Percentiles rank a stretch among this genome's conserved stretches.
Conservation (phyloP, 2,888 invertebrate genomes). For the Rhingia campestris region DNA sequence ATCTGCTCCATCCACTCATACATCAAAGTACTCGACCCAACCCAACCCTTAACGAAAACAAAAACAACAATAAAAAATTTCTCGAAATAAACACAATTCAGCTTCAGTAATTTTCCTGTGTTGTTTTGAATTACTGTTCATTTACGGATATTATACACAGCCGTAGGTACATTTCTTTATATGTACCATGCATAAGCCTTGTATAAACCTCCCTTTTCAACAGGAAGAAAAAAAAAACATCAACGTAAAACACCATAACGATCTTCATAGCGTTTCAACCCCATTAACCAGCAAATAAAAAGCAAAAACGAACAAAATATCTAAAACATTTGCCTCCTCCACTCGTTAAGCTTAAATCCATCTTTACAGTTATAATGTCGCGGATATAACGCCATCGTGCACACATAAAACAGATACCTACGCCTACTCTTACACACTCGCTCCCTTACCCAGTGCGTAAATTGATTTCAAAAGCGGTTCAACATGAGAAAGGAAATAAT, state of each 20-base stretch:
- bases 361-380: slow-evolving; percentile 35
- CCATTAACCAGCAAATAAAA: slow-evolving; percentile 60
- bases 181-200: neutral
- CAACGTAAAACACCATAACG: slow-evolving; percentile 52
- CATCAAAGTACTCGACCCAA: too few species aligned
- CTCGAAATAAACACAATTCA: slow-evolving; percentile 36
- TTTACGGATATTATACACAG: slow-evolving; percentile 21
- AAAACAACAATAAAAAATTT: neutral
- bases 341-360: slow-evolving; percentile 47
- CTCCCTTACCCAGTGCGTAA: slow-evolving; percentile 16
- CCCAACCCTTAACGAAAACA: too few species aligned
- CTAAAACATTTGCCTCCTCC: slow-evolving; percentile 1
- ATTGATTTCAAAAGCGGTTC: slow-evolving; percentile 46
- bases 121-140: slow-evolving; percentile 39
- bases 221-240: slow-evolving; percentile 20
- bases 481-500: neutral
- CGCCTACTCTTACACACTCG: neutral
- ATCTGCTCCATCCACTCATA: too few species aligned
- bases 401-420: neutral
- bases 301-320: slow-evolving; percentile 12
- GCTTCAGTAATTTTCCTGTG: slow-evolving; percentile 53
- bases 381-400: slow-evolving; percentile 39
- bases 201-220: slow-evolving; percentile 24
- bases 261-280: slow-evolving; percentile 59
- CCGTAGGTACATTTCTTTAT: too few species aligned